A percentile compares a stretch with the other conserved stretches of the same genome.
Evolutionary conservation across 2,797 vertebrate species (phyloP).

Genomic region (Diceros bicornis): DNA sequence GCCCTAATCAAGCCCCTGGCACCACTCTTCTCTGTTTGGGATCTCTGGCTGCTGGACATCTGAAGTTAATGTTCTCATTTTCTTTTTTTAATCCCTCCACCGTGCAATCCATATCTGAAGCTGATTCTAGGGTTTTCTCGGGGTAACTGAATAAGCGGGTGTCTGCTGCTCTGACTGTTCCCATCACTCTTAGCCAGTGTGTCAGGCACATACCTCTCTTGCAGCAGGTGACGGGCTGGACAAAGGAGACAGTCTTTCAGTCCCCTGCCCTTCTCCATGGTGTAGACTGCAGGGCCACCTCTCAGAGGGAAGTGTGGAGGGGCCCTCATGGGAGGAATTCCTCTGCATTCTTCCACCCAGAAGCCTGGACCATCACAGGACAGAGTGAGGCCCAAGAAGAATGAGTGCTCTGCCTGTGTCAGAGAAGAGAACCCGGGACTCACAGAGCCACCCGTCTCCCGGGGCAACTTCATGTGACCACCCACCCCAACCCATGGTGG

Average conservation of each 20-base stretch:
- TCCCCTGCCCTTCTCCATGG: neutral
- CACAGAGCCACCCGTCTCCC: neutral
- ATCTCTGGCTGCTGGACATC: neutral
- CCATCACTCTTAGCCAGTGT: neutral
- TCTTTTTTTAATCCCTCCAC: neutral
- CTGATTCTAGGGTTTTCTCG: neutral
- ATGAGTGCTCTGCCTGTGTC: neutral
- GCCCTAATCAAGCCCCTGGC: neutral
- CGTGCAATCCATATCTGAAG: neutral
- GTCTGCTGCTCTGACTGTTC: neutral
- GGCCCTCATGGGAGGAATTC: neutral
- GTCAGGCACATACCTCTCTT: fast-evolving
- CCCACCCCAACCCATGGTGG: fast-evolving
- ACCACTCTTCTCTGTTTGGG: neutral
- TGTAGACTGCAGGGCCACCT: neutral
- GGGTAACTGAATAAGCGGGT: neutral
- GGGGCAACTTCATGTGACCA: no score
- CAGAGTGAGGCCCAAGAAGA: neutral
- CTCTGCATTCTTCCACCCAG: neutral
- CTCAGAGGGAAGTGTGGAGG: fast-evolving
- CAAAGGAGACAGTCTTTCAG: neutral
- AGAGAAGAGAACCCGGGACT: neutral
- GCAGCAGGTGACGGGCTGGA: neutral
- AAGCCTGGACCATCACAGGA: neutral
- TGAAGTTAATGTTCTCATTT: neutral